Evolutionary conservation across 2,888 invertebrate genomes (phyloP).

Genomic region (Euplexia lucipara): DNA sequence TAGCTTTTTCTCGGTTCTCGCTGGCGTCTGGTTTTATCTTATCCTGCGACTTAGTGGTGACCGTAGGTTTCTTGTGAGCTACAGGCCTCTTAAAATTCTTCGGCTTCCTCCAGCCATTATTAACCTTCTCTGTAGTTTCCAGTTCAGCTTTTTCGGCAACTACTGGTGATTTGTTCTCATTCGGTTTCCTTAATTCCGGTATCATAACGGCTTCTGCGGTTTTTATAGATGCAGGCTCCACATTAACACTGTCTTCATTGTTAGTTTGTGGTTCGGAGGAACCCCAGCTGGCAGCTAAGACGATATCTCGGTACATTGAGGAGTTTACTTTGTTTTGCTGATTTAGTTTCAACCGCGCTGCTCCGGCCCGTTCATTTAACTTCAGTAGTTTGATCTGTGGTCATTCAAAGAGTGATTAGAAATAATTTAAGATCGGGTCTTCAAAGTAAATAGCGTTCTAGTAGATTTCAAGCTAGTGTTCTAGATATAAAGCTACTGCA

Average conservation of each 20-base stretch:
- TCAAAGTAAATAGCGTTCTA: not conserved
- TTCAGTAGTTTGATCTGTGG: slow-evolving; percentile 44
- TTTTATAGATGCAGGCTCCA: not conserved
- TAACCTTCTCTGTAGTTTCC: slow-evolving; percentile 28
- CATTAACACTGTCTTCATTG: not conserved
- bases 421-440: not conserved
- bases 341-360: slow-evolving; percentile 32
- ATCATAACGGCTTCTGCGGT: not conserved
- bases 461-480: not conserved
- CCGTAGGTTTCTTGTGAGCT: slow-evolving; percentile 10
- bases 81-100: slow-evolving; percentile 26
- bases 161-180: slow-evolving; percentile 3
- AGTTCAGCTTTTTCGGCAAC: slow-evolving; percentile 20
- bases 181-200: not conserved
- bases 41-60: slow-evolving; percentile 9
- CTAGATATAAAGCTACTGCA: slow-evolving; percentile 3
- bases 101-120: not conserved
- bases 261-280: not conserved
- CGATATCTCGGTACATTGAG: slow-evolving; percentile 48
- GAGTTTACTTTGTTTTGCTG: slow-evolving; percentile 20
- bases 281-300: slow-evolving; percentile 42
- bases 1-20: slow-evolving; percentile 8
- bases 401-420: slow-evolving; percentile 13
- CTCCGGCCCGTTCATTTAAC: slow-evolving; percentile 48
- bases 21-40: not conserved